Evolutionary conservation across 2,113 vertebrate species (phyloP).

Genomic region (Struthio camelus): DNA sequence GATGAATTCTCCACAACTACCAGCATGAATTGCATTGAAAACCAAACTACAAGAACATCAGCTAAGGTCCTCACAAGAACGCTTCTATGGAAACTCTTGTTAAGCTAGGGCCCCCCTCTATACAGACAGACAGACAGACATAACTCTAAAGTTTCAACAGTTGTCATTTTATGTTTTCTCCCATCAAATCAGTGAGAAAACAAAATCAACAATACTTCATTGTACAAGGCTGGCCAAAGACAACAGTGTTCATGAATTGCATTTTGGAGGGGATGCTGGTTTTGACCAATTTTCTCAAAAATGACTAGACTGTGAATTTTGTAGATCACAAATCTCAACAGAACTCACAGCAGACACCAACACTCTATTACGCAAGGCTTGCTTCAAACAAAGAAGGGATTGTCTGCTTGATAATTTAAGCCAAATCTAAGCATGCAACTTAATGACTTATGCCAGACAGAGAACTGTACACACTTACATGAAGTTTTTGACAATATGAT

Average conservation of each 20-base stretch:
- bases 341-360: not conserved
- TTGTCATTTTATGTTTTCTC: not conserved
- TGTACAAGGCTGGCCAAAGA: not conserved
- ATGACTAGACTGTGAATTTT: not conserved
- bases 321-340: not conserved
- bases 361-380: not conserved
- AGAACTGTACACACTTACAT: not conserved
- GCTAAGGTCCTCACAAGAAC: not conserved
- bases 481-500: not conserved
- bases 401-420: not conserved
- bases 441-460: not conserved
- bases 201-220: not conserved
- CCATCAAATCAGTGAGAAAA: not conserved
- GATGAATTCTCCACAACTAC: not conserved
- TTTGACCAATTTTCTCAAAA: not conserved
- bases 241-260: not conserved
- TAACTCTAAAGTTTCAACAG: not conserved
- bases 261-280: not conserved
- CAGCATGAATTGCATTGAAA: not conserved
- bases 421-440: not conserved
- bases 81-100: not conserved
- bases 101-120: fast-evolving
- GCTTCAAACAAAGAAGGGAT: not conserved
- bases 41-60: not conserved
- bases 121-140: not conserved